A percentile compares a stretch with the other conserved stretches of the same genome.
Evolutionary conservation across 2,888 invertebrate genomes (phyloP).

Genomic region (Anthoptus insignis): DNA sequence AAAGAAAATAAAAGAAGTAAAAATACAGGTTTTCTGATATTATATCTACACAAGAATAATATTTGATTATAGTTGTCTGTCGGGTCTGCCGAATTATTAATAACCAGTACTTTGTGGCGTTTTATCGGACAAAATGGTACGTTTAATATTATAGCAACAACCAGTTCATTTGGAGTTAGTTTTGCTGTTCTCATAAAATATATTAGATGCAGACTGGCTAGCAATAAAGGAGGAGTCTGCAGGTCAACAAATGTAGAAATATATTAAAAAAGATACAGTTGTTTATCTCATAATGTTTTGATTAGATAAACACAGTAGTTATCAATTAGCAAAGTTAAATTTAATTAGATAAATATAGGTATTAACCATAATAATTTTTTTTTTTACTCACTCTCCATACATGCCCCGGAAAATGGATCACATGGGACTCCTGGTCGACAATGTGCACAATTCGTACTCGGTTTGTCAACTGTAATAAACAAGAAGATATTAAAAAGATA

Average conservation of each 20-base stretch:
- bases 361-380: slow-evolving; percentile 18
- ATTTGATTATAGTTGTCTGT: slow-evolving; percentile 58
- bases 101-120: slow-evolving; percentile 85
- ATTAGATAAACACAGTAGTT: slow-evolving; percentile 40
- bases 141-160: slow-evolving; percentile 76
- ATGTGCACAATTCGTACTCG: slow-evolving; percentile 88
- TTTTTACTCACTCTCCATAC: slow-evolving; percentile 92
- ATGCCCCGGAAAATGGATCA: slow-evolving; percentile 93
- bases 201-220: slow-evolving; percentile 72
- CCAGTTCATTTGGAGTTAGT: slow-evolving; percentile 86
- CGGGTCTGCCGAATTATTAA: slow-evolving; percentile 81
- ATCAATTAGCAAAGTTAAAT: slow-evolving; percentile 52
- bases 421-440: slow-evolving; percentile 93
- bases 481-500: too few species aligned
- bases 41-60: slow-evolving; percentile 51
- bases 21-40: slow-evolving; percentile 26
- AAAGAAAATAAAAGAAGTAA: slow-evolving; percentile 28
- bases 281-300: slow-evolving; percentile 19
- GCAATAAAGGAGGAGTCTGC: slow-evolving; percentile 66
- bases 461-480: slow-evolving; percentile 54
- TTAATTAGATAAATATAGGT: slow-evolving; percentile 24
- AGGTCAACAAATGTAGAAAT: slow-evolving; percentile 32
- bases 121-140: slow-evolving; percentile 86
- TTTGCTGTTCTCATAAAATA: slow-evolving; percentile 79
- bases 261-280: slow-evolving; percentile 21